Percentiles rank a stretch among this genome's conserved stretches.
Evolutionary conservation across 2,797 vertebrate genomes (phyloP).

Genomic region (Megaceryle alcyon): DNA sequence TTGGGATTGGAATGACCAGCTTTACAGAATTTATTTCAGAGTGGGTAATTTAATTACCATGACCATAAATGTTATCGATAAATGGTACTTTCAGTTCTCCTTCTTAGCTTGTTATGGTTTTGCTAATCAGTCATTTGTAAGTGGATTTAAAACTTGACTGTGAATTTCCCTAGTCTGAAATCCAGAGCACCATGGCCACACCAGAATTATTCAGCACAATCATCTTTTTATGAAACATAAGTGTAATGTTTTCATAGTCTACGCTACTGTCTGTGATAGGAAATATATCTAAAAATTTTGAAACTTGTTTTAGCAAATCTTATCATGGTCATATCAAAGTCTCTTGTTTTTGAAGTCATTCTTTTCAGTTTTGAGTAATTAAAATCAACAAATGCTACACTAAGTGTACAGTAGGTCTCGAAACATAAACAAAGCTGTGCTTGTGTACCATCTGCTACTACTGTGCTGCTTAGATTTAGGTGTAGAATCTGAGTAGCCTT

Average conservation of each 20-base stretch:
- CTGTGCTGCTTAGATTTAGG: constrained; percentile 67
- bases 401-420: constrained; percentile 75
- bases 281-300: constrained; percentile 72
- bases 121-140: constrained; percentile 41
- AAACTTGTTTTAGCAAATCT: constrained; percentile 74
- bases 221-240: constrained; percentile 65
- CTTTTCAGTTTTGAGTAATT: constrained; percentile 77
- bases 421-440: constrained; percentile 77
- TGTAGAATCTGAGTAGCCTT: constrained; percentile 69
- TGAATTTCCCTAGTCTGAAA: constrained; percentile 43
- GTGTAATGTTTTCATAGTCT: constrained; percentile 66
- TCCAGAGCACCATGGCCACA: constrained; percentile 12
- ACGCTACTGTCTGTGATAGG: constrained; percentile 55
- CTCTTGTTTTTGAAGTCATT: constrained; percentile 75
- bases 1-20: not conserved
- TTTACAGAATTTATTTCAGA: constrained; percentile 49
- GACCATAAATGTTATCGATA: constrained; percentile 39
- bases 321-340: constrained; percentile 74
- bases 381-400: constrained; percentile 76
- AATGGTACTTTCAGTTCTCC: constrained; percentile 42
- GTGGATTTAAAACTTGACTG: constrained; percentile 28
- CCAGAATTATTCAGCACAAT: constrained; percentile 66
- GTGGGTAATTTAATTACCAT: constrained; percentile 44
- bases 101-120: constrained; percentile 29
- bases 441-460: constrained; percentile 73